Conservation (phyloP, 2,888 invertebrate genomes). For the Drosophila putrida region DNA sequence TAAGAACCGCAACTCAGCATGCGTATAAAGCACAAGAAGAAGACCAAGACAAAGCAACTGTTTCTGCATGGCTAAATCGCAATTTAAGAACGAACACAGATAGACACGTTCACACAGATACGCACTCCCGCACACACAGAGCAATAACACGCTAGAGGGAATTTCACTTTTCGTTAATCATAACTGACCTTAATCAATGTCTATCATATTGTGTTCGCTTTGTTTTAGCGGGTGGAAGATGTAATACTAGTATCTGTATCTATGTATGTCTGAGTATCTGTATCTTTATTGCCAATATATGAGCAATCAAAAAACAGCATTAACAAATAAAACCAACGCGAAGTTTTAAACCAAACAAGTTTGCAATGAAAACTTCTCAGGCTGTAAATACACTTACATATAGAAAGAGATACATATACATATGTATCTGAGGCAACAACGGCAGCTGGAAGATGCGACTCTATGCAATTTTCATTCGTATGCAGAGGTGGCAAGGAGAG, state of each 20-base stretch:
- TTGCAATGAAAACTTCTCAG: constrained; percentile 74
- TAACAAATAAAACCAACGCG: constrained; percentile 28
- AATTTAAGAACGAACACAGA: constrained; percentile 19
- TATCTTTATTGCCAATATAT: constrained; percentile 22
- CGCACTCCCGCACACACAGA: constrained; percentile 1
- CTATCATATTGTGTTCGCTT: constrained; percentile 42
- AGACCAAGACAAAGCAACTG: constrained; percentile 20
- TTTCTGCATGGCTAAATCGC: constrained; percentile 50
- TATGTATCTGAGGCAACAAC: constrained; percentile 17
- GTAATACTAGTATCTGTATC: background rate
- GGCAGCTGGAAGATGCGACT: constrained; percentile 60
- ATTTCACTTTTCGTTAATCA: constrained; percentile 71
- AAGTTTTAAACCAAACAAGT: constrained; percentile 65
- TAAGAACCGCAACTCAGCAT: constrained; percentile 19
- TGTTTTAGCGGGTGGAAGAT: constrained; percentile 1
- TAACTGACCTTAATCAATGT: constrained; percentile 77
- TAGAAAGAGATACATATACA: background rate
- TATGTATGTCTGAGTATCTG: constrained; percentile 26
- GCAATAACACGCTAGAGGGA: constrained; percentile 39
- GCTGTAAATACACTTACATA: constrained; percentile 34
- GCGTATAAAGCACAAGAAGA: constrained; percentile 11
- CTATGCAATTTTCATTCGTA: constrained; percentile 76
- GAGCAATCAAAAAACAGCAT: constrained; percentile 56
- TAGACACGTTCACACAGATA: background rate
- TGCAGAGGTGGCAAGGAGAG: constrained; percentile 29